Conservation (phyloP, 2,113 vertebrate species). For the Petromus typicus region DNA sequence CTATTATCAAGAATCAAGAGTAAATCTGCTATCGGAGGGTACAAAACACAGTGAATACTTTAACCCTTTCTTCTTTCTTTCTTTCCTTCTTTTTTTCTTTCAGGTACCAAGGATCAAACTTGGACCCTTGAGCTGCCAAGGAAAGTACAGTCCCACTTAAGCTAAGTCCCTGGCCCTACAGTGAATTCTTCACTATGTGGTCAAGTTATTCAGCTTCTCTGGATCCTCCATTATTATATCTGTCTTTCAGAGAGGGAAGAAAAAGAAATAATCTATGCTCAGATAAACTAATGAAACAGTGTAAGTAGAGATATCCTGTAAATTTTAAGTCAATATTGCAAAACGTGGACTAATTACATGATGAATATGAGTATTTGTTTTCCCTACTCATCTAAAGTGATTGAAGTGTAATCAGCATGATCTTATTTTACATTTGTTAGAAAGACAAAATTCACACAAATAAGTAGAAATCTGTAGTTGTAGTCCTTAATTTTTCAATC, state of each 20-base stretch:
- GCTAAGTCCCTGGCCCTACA: no score
- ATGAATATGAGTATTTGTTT: not conserved
- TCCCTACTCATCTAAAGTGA: not conserved
- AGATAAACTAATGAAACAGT: slow-evolving; percentile 12
- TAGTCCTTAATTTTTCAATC: not conserved
- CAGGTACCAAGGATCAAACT: no score
- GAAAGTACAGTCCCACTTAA: no score
- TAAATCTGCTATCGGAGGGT: not conserved
- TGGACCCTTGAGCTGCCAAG: no score
- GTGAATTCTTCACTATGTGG: not conserved
- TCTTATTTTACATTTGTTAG: slow-evolving; percentile 21
- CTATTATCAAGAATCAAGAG: not conserved
- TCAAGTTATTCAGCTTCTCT: not conserved
- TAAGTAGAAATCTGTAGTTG: not conserved
- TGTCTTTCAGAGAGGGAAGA: not conserved
- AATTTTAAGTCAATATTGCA: slow-evolving; percentile 19
- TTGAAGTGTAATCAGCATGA: not conserved
- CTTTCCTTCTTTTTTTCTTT: no score
- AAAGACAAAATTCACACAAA: not conserved
- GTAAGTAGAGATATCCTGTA: not conserved
- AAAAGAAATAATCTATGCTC: not conserved
- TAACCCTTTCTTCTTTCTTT: no score
- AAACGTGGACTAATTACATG: not conserved
- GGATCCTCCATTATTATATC: not conserved
- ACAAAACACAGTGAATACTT: not conserved